Evolutionary conservation across 2,113 vertebrate species (phyloP).

Genomic region (Clarias gariepinus): DNA sequence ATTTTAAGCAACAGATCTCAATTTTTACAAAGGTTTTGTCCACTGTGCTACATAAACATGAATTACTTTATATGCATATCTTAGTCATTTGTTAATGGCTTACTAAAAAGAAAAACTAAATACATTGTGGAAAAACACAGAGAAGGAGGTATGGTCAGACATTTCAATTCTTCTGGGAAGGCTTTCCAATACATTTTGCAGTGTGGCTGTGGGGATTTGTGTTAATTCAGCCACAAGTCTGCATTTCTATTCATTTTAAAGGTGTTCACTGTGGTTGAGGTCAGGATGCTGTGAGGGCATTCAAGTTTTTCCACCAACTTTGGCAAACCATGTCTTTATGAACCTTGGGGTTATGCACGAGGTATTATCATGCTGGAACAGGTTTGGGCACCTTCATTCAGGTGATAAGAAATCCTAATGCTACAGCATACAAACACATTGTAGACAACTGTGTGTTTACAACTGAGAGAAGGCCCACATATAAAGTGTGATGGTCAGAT

Average conservation of each 20-base stretch:
- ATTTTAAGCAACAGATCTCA: too few species aligned
- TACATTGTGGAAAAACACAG: neutral
- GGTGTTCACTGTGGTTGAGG: neutral
- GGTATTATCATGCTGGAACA: neutral
- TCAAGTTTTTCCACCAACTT: neutral
- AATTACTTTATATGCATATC: too few species aligned
- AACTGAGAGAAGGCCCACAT: too few species aligned
- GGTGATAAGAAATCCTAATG: neutral
- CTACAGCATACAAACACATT: neutral
- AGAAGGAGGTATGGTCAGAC: neutral
- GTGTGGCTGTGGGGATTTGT: neutral
- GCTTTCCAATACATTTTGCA: neutral
- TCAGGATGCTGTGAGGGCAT: neutral
- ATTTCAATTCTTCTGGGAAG: neutral
- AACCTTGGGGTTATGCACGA: neutral
- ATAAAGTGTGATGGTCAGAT: too few species aligned
- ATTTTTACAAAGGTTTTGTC: too few species aligned
- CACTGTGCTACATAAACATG: too few species aligned
- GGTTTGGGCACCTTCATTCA: neutral
- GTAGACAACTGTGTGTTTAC: neutral
- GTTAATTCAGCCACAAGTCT: neutral
- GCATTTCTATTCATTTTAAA: neutral
- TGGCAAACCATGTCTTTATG: neutral
- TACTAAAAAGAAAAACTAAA: too few species aligned
- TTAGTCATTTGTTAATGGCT: too few species aligned